A percentile compares a stretch with the other conserved stretches of the same genome.
Evolutionary conservation across 2,797 vertebrate genomes (phyloP).

Genomic region (Alosa sapidissima): DNA sequence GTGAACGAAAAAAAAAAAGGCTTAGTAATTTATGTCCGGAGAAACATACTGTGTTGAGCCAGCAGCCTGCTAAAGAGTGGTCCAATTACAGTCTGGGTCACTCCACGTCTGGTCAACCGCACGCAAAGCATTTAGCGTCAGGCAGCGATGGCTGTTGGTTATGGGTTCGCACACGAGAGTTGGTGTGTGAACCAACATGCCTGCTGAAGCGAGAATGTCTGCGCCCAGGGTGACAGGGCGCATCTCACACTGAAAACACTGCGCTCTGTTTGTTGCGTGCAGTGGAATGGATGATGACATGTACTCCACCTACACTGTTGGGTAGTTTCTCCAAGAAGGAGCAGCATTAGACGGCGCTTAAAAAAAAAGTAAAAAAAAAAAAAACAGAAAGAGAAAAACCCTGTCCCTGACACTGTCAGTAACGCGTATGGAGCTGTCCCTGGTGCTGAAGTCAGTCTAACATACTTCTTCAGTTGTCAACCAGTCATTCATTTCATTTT

Average conservation of each 20-base stretch:
- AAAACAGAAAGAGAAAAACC: background rate
- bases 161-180: constrained; percentile 23
- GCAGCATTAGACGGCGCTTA: too few species aligned
- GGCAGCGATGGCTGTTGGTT: constrained; percentile 26
- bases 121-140: constrained; percentile 37
- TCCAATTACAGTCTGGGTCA: constrained; percentile 32
- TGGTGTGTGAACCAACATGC: constrained; percentile 2
- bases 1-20: background rate
- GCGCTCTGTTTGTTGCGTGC: background rate
- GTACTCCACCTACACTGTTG: background rate
- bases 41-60: background rate
- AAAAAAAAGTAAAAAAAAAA: background rate
- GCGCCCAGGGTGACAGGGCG: constrained; percentile 13
- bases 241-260: background rate
- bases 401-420: too few species aligned
- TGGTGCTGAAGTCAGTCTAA: background rate
- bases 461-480: too few species aligned
- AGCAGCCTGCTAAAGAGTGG: background rate
- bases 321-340: too few species aligned
- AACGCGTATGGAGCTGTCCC: background rate
- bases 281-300: background rate
- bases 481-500: too few species aligned
- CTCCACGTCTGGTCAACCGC: constrained; percentile 39
- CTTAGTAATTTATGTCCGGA: background rate
- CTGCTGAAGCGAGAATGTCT: constrained; percentile 1